phyloP scores from a whole-genome alignment of 2,888 invertebrate species.

The Myathropa florea region DNA sequence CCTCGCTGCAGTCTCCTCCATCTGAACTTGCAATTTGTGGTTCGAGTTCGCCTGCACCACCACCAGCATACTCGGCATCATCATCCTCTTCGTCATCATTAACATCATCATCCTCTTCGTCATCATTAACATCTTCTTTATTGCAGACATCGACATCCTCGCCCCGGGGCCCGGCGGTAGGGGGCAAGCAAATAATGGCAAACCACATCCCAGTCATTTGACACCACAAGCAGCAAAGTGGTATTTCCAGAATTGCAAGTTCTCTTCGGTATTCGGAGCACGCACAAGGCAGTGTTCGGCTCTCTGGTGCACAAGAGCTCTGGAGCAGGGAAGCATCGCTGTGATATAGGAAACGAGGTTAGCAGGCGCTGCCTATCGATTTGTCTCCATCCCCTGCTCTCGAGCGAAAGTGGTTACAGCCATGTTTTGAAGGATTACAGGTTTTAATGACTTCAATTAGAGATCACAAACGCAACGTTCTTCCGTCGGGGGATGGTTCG shows the following conservation, averaged over 20 bases:
- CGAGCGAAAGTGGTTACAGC: constrained; percentile 22
- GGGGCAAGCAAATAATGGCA: constrained; percentile 2
- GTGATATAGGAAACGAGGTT: constrained; percentile 29
- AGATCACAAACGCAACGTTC: neutral
- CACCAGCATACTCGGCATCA: neutral
- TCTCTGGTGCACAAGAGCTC: neutral
- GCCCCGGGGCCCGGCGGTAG: neutral
- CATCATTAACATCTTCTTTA: constrained; percentile 1
- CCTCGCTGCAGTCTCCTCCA: no score
- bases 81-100: neutral
- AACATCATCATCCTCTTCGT: neutral
- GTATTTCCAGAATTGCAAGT: constrained; percentile 39
- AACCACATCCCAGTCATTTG: constrained; percentile 13
- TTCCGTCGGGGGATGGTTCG: neutral
- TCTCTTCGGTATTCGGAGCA: constrained; percentile 35
- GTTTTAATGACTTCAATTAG: neutral
- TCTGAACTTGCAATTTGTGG: constrained; percentile 2
- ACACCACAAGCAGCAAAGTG: constrained; percentile 23
- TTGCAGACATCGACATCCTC: neutral
- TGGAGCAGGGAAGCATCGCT: neutral
- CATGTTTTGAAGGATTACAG: neutral
- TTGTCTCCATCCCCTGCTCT: neutral
- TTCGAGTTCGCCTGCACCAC: constrained; percentile 3
- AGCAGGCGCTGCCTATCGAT: constrained; percentile 26
- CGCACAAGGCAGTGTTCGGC: constrained; percentile 18